Percentiles rank a stretch among this genome's conserved stretches.
Conservation (phyloP, 1,140 invertebrate genomes). For the Hetaerina americana region DNA sequence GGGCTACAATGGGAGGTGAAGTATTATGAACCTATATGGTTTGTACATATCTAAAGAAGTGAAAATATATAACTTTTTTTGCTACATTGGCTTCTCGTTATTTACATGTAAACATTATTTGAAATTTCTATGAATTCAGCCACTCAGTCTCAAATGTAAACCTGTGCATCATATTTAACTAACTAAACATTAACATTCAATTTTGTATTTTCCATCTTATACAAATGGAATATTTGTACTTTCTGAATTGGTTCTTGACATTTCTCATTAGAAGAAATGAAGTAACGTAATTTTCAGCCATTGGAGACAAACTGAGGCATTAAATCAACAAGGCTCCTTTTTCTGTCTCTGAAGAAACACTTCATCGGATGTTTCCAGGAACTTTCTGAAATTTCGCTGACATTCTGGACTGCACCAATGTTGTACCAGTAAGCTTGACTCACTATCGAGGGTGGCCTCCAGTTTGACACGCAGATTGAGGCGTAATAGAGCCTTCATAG, state of each 20-base stretch:
- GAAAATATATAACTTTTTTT: too few species aligned
- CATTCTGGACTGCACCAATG: constrained; percentile 52
- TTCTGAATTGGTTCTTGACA: not conserved
- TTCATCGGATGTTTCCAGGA: not conserved
- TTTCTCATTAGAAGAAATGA: not conserved
- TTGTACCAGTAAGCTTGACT: constrained; percentile 41
- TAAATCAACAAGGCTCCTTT: not conserved
- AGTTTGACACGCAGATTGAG: constrained; percentile 36
- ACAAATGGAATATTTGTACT: too few species aligned
- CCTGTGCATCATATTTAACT: too few species aligned
- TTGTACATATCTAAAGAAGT: too few species aligned
- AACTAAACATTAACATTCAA: too few species aligned
- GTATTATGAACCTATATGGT: too few species aligned
- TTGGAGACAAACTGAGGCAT: not conserved
- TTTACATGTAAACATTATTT: too few species aligned
- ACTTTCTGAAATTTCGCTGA: constrained; percentile 27
- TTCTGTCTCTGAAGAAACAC: not conserved
- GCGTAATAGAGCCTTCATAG: constrained; percentile 41
- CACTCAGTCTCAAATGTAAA: too few species aligned
- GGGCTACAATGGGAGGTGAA: too few species aligned
- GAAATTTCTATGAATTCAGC: too few species aligned
- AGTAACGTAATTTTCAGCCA: not conserved
- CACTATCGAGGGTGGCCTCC: constrained; percentile 40
- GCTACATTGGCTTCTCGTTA: too few species aligned
- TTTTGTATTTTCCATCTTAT: too few species aligned